Conservation (phyloP, 2,797 vertebrate genomes). For the Alca torda region DNA sequence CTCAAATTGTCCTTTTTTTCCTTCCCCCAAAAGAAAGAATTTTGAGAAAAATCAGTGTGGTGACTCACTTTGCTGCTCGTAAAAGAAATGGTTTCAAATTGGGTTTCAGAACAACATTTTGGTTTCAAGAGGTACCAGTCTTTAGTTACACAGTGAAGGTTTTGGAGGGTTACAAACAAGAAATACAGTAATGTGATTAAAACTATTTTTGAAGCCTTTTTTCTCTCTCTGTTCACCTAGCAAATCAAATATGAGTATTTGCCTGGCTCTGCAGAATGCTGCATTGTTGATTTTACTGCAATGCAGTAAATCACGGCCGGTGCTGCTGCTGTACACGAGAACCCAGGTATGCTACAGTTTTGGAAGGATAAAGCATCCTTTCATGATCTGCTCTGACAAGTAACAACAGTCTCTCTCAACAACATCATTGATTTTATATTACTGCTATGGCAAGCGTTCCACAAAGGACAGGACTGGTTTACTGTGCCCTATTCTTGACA, state of each 20-base stretch:
- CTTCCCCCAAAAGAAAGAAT: not conserved
- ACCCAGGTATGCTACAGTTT: not conserved
- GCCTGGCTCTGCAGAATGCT: not conserved
- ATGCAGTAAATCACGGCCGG: conserved; percentile 15
- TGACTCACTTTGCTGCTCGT: not conserved
- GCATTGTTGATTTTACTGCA: conserved; percentile 46
- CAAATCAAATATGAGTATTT: not conserved
- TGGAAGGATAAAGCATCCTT: not conserved
- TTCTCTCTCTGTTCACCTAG: not conserved
- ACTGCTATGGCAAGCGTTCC: not conserved
- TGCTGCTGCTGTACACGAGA: not conserved
- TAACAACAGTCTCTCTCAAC: not conserved
- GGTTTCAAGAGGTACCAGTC: not conserved
- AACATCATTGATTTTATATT: not conserved
- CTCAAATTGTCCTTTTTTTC: not conserved
- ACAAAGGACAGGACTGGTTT: not conserved
- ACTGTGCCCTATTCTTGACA: not conserved
- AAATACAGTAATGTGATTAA: not conserved
- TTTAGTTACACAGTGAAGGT: not conserved
- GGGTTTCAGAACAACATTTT: not conserved
- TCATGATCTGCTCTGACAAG: not conserved
- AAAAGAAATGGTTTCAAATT: not conserved
- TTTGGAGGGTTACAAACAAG: not conserved
- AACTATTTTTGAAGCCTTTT: not conserved
- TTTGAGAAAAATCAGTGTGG: not conserved